Evolutionary conservation across 1,140 invertebrate species (phyloP), one percentile per base, ranked within the genome.

Genomic region (Nasonia giraulti): DNA sequence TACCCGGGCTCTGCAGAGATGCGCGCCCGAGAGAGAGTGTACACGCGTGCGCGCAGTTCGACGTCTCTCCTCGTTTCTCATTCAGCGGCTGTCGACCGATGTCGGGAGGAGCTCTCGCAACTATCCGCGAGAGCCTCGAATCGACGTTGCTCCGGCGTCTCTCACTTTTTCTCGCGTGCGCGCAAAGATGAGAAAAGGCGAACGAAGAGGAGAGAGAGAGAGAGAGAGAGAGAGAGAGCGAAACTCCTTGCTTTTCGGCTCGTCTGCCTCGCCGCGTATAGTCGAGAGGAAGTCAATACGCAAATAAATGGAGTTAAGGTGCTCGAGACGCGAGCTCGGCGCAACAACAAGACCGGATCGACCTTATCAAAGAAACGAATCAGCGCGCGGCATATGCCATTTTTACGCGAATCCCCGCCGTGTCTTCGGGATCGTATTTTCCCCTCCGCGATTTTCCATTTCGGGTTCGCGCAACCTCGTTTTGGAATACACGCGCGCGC

Each of bases 61-160:
- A 69, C 62, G 78, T 80, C 78, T 69, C 33, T 80, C 47, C 33
- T 69, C 78, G 78, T 80, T 68, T 80, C 78, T 80, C 78, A 80
- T 80, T 80, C 78, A 80, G 4, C 77, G 14, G 14, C 78, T 68
- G 62, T 80, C 78, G 78, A 69, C 55, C 68, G 78, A 80, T 44
- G 78, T 69, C 78, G 78, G 55, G 33, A 62, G 14, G 50, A 78
- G 8, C 50, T 62, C 50, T 14, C 50, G 55, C 55, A n/a, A 62
- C 55, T n/a, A 62, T 62, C 76, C 68, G 27, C 68, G 27, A 71
- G 50, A 78, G 76, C 5, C 55, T 69, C 31, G 78, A 80, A 68
- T 69, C 62, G 55, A 68, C 78, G 2, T 37, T 33, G 27, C 31
- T 66, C 27, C 55, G 14, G 17, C 14, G 3, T 37, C 0, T 37